Base-by-base conservation (phyloP, 1,140 invertebrate genomes). In the Dreissena polymorpha region DNA sequence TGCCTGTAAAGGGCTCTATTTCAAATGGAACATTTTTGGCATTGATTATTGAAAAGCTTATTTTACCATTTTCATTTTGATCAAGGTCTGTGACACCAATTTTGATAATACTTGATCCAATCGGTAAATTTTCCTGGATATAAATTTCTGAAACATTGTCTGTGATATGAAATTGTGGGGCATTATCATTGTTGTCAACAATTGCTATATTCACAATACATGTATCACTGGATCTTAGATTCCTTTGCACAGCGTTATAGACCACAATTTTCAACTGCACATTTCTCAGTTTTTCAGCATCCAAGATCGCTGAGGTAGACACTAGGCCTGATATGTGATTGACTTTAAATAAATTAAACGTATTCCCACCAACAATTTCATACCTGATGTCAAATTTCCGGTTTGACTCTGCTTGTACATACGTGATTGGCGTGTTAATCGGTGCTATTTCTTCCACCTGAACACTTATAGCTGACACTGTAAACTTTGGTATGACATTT, bases 1-100 rank as follows among this genome's bases (percentile, higher is more conserved):
- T 94, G 0, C 99, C 99, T 10, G 96, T 96, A 91, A 99, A 98
- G 87, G 97, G 97, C 90, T 99, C 98, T 72, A 99, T 97, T 86
- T 97, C 96, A 92, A 99, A 99, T 27, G 98, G 98, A 5, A 98
- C 88, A 12, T 60, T 25, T 29, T 96, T 95, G 16, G 97, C 93
- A 93, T 98, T 98, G 27, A 96, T 97, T 87, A 98, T 96, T 84
- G 96, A 97, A 93, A 98, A 99, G 0, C 97, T 97, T 86, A 99
- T 96, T 92, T 97, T 97, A 18, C 97, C 97, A 93, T 99, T 99
- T 89, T 99, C 97, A 0, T 97, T 97, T 6, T 96, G 96, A 92
- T 99, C 98, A 18, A 94, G 95, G 92, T 99, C 98, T 67, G 95
- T 95, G 0, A 98, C 98, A 21, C 95, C 94, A 0, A 98, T 95